Conservation (phyloP, 2,888 invertebrate species). For the Drymonia ruficornis region DNA sequence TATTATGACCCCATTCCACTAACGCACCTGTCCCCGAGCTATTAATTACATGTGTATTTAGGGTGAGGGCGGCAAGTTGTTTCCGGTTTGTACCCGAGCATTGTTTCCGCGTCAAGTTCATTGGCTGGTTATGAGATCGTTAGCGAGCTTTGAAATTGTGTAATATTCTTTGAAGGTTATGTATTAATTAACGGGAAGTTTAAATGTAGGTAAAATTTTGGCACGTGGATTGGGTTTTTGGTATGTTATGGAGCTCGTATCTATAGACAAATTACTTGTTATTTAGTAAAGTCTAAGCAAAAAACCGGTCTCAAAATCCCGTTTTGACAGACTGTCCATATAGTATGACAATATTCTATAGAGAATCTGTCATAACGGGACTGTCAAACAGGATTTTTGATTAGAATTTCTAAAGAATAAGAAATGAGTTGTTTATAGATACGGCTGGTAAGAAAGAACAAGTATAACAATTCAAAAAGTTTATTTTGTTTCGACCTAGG, state of each 20-base stretch:
- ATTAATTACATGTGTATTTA: constrained; percentile 1
- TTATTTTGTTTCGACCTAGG: no score
- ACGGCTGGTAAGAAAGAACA: no score
- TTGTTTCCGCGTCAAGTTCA: background rate
- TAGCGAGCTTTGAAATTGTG: background rate
- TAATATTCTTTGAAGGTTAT: background rate
- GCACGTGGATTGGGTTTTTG: background rate
- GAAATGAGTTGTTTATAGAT: no score
- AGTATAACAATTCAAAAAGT: no score
- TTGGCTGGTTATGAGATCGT: background rate
- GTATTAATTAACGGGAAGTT: background rate
- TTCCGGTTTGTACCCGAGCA: background rate
- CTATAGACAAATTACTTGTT: background rate
- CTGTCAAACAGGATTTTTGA: no score
- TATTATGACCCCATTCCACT: background rate
- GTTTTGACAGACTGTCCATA: no score
- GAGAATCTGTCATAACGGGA: no score
- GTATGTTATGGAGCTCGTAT: background rate
- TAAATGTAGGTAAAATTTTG: background rate
- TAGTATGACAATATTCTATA: no score
- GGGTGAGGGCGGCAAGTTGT: background rate
- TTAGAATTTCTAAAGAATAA: no score
- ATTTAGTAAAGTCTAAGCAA: no score
- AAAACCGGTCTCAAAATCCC: no score
- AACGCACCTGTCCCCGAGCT: background rate